Conservation (phyloP, 1,140 invertebrate species). For the Aleiodes sp. region DNA sequence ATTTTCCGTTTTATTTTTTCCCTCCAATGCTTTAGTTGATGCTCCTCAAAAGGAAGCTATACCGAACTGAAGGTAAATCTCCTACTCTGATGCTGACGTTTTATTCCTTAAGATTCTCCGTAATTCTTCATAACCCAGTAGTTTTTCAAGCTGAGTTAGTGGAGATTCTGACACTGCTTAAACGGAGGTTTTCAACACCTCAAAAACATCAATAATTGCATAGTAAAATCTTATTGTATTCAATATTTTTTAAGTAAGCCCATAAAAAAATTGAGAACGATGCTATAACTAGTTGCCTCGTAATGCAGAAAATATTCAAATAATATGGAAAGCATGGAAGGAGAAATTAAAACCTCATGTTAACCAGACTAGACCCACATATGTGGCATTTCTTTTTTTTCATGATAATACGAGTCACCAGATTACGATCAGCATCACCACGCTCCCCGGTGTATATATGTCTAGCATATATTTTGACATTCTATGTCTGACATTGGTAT, state of each 20-base stretch:
- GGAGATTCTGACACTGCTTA: too few relatives aligned
- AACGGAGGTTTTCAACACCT: too few relatives aligned
- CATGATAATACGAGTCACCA: slow-evolving; percentile 5
- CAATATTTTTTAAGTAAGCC: too few relatives aligned
- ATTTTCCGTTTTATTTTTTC: too few relatives aligned
- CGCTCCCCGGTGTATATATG: not conserved
- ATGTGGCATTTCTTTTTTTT: not conserved
- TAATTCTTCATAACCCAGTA: not conserved
- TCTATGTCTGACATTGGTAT: slow-evolving; percentile 16
- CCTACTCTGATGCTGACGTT: not conserved
- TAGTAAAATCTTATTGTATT: too few relatives aligned
- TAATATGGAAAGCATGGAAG: too few relatives aligned
- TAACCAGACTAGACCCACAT: not conserved
- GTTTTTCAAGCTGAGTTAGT: not conserved
- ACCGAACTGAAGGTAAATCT: not conserved
- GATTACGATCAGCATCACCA: slow-evolving; percentile 14
- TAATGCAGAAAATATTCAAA: too few relatives aligned
- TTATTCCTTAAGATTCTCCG: not conserved
- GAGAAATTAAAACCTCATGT: slow-evolving; percentile 12
- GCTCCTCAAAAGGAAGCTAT: not conserved
- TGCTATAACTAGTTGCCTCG: too few relatives aligned
- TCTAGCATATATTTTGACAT: slow-evolving; percentile 2
- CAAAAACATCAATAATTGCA: too few relatives aligned
- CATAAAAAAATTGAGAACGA: too few relatives aligned
- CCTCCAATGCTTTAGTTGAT: not conserved